Conservation (phyloP, 2,888 invertebrate species). For the Aricia artaxerxes region DNA sequence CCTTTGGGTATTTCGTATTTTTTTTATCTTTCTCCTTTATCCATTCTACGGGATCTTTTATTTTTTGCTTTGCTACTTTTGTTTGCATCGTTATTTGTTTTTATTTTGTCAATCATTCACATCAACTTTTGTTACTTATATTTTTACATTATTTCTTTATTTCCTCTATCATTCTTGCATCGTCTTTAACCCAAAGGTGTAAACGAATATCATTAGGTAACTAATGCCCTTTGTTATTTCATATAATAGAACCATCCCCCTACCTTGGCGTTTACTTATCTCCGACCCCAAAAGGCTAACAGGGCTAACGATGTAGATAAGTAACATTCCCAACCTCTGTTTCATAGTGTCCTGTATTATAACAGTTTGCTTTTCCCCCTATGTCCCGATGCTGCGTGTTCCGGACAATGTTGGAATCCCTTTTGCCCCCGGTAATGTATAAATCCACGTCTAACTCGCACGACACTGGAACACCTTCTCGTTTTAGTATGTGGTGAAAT, state of each 20-base stretch:
- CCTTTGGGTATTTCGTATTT: slow-evolving; percentile 73
- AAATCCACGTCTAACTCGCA: slow-evolving; percentile 61
- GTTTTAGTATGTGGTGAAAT: slow-evolving; percentile 98
- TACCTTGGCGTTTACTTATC: slow-evolving; percentile 73
- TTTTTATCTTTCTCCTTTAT: slow-evolving; percentile 55
- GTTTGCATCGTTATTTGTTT: not conserved
- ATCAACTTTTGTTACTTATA: not conserved
- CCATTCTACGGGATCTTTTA: slow-evolving; percentile 47
- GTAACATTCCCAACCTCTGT: slow-evolving; percentile 32
- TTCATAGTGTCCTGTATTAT: slow-evolving; percentile 52
- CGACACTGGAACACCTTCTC: slow-evolving; percentile 46
- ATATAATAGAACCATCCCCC: slow-evolving; percentile 63
- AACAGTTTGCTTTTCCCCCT: slow-evolving; percentile 74
- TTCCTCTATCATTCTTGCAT: not conserved
- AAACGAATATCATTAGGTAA: slow-evolving; percentile 54
- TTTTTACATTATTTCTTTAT: not conserved
- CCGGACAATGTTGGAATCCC: slow-evolving; percentile 58
- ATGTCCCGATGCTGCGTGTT: slow-evolving; percentile 72
- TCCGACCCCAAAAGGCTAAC: slow-evolving; percentile 41
- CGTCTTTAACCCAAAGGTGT: slow-evolving; percentile 71
- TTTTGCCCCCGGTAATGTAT: slow-evolving; percentile 69
- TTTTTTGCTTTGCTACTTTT: slow-evolving; percentile 31
- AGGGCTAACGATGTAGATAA: slow-evolving; percentile 28
- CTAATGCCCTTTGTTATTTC: slow-evolving; percentile 54
- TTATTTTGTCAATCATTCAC: not conserved